Conservation (phyloP, 2,888 invertebrate species). For the Orthosia gracilis region DNA sequence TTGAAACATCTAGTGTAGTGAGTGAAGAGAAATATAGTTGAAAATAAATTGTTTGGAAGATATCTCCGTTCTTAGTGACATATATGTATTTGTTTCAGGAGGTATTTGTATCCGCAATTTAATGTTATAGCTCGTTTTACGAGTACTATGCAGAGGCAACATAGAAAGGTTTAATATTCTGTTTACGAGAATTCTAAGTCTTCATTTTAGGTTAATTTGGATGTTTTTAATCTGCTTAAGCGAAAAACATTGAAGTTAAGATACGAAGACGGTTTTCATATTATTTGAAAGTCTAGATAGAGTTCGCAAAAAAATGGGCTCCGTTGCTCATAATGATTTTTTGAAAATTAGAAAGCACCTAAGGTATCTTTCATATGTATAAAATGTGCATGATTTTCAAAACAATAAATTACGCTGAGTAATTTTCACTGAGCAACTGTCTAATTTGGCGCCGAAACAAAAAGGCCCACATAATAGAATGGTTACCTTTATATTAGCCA, state of each 20-base stretch:
- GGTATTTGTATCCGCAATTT: not conserved
- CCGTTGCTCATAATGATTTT: no score
- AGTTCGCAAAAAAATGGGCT: no score
- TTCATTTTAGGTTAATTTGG: not conserved
- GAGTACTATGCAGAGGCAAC: not conserved
- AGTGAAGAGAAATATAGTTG: constrained; percentile 27
- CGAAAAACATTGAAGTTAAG: no score
- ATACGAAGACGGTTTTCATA: no score
- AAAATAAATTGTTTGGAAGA: constrained; percentile 14
- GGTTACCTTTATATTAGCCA: no score
- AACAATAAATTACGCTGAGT: no score
- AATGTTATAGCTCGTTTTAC: not conserved
- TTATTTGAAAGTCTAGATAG: no score
- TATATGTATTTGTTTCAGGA: not conserved
- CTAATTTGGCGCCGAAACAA: not conserved
- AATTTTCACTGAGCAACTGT: no score
- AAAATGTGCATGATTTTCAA: no score
- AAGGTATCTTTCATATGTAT: no score
- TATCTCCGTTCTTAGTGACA: not conserved
- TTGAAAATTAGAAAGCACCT: not conserved
- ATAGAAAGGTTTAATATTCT: not conserved
- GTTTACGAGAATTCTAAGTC: no score
- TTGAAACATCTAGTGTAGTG: constrained; percentile 30
- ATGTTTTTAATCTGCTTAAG: not conserved
- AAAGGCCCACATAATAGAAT: not conserved